phyloP scores from a whole-genome alignment of 2,888 invertebrate genomes.

The Orthosia incerta region DNA sequence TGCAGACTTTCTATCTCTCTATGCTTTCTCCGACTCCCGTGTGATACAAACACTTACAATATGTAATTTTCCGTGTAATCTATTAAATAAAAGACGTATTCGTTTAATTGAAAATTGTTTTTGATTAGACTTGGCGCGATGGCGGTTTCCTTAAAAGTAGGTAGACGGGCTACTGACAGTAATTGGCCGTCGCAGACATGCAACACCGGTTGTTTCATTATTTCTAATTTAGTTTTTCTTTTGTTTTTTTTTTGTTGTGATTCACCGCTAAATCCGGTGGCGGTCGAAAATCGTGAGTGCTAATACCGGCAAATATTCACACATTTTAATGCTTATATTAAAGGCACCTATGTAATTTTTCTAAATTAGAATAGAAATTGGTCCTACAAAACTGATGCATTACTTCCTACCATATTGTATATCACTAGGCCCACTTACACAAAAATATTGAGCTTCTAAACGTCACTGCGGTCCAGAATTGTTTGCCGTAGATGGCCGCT shows the following conservation, averaged over 20 bases:
- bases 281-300: slow-evolving; percentile 36
- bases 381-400: background rate
- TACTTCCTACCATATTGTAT: slow-evolving; percentile 26
- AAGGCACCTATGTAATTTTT: background rate
- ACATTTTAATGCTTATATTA: slow-evolving; percentile 17
- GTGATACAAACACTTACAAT: slow-evolving; percentile 63
- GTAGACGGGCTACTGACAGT: slow-evolving; percentile 48
- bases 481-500: slow-evolving; percentile 64
- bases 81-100: slow-evolving; percentile 61
- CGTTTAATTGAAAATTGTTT: slow-evolving; percentile 66
- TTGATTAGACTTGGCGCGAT: slow-evolving; percentile 49
- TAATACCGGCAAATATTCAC: slow-evolving; percentile 14
- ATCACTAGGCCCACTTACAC: slow-evolving; percentile 38
- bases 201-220: slow-evolving; percentile 48
- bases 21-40: slow-evolving; percentile 72
- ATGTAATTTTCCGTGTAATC: slow-evolving; percentile 71
- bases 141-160: slow-evolving; percentile 57
- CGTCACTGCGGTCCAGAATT: slow-evolving; percentile 61
- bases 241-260: slow-evolving; percentile 4
- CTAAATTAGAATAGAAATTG: background rate
- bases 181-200: slow-evolving; percentile 51
- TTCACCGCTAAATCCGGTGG: slow-evolving; percentile 26
- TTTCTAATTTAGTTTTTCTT: slow-evolving; percentile 58
- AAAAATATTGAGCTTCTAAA: slow-evolving; percentile 62
- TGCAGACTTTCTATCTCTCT: slow-evolving; percentile 69